These are phyloP conservation scores for Aleiodes testaceus DNA, from an alignment of 2,888 invertebrate genomes.

Conservation along the genomic window DNA sequence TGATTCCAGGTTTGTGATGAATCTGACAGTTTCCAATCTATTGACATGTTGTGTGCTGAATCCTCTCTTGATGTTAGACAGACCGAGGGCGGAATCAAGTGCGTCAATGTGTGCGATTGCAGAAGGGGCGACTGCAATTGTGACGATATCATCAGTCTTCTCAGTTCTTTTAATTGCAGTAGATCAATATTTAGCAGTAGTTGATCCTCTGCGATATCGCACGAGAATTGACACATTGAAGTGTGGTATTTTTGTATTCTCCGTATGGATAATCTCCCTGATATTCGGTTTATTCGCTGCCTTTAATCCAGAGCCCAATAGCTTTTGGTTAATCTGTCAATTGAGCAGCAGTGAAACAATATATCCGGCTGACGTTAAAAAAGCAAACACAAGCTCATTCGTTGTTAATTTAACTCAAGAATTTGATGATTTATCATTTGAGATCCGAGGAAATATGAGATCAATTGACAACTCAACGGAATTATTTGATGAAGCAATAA, in stretches of 20 bases:
- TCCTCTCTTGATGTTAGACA: slow-evolving; percentile 75
- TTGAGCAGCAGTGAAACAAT: slow-evolving; percentile 32
- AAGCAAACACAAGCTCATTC: slow-evolving; percentile 41
- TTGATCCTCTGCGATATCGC: slow-evolving; percentile 79
- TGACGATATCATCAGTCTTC: slow-evolving; percentile 77
- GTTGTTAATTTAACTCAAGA: slow-evolving; percentile 12
- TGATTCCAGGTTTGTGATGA: slow-evolving; percentile 80
- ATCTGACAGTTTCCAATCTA: slow-evolving; percentile 76
- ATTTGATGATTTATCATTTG: neutral
- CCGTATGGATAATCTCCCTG: slow-evolving; percentile 74
- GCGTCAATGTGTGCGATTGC: slow-evolving; percentile 75
- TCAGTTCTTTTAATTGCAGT: slow-evolving; percentile 79
- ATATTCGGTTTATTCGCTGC: slow-evolving; percentile 73
- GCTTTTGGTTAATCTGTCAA: slow-evolving; percentile 72
- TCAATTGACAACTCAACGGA: slow-evolving; percentile 50
- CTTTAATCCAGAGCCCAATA: slow-evolving; percentile 72
- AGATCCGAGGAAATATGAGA: slow-evolving; percentile 49
- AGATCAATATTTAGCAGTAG: slow-evolving; percentile 80
- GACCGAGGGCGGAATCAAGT: slow-evolving; percentile 72
- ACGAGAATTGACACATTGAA: slow-evolving; percentile 75
- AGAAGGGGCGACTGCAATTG: slow-evolving; percentile 78
- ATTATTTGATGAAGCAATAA: slow-evolving; percentile 39
- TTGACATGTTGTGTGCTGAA: slow-evolving; percentile 74
- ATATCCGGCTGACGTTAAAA: neutral
- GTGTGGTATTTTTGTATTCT: slow-evolving; percentile 73